Percentiles rank a stretch among this genome's conserved stretches.
phyloP scores from a whole-genome alignment of 2,113 vertebrate genomes.

The Pituophis catenifer region DNA sequence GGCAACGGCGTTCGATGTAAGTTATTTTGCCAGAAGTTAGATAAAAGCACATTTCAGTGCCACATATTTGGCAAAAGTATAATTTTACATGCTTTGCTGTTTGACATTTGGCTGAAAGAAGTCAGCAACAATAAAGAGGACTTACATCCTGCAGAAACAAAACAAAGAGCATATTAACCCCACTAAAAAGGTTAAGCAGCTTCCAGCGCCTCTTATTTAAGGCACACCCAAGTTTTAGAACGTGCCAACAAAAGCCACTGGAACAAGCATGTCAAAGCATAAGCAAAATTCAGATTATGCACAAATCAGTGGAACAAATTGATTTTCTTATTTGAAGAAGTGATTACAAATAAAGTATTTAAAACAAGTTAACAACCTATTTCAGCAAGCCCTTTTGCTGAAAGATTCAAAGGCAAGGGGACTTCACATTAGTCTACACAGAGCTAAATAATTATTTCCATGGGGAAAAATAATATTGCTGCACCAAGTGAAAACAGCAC shows the following conservation, averaged over 20 bases:
- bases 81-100: background rate
- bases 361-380: background rate
- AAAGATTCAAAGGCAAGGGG: background rate
- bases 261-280: background rate
- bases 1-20: background rate
- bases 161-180: background rate
- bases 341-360: background rate
- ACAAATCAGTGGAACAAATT: background rate
- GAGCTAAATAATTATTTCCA: background rate
- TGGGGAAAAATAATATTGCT: background rate
- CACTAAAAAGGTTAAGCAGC: background rate
- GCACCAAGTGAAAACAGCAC: background rate
- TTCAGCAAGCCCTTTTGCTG: background rate
- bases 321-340: background rate
- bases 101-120: background rate
- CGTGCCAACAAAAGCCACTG: background rate
- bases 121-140: background rate
- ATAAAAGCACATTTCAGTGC: slow-evolving; percentile 2
- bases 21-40: background rate
- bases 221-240: background rate
- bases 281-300: background rate
- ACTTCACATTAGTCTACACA: background rate
- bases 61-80: background rate
- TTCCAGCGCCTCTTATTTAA: background rate
- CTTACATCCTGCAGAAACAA: background rate